Conservation (phyloP, 2,113 vertebrate species). For the Leucosticte australis region DNA sequence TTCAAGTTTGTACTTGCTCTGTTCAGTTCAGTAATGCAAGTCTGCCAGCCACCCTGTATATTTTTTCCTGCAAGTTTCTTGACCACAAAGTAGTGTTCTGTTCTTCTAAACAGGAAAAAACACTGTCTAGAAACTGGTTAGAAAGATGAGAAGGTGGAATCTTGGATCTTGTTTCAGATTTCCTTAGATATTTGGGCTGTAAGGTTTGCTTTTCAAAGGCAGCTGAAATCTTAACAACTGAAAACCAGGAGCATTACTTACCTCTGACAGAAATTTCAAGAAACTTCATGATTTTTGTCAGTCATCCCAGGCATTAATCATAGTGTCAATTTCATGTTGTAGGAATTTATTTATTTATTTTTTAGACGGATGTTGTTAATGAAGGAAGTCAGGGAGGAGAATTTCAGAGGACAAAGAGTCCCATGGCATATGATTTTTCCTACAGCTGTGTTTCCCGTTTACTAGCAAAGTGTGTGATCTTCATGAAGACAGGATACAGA, state of each 20-base stretch:
- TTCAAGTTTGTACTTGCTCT: not conserved
- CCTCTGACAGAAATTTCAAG: not conserved
- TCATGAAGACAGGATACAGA: not conserved
- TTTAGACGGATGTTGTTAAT: not conserved
- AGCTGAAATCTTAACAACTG: not conserved
- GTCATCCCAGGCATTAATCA: not conserved
- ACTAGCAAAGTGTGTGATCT: not conserved
- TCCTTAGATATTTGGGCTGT: not conserved
- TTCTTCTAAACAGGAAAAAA: not conserved
- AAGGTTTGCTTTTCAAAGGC: not conserved
- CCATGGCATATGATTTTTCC: not conserved
- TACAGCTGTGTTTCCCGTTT: not conserved
- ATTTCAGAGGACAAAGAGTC: not conserved
- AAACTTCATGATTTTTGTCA: rapidly evolving
- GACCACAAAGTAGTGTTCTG: not conserved
- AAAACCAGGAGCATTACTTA: not conserved
- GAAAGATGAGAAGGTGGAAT: not conserved
- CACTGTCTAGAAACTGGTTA: not conserved
- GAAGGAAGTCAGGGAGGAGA: not conserved
- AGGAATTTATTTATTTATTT: not conserved
- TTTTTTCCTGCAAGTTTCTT: not conserved
- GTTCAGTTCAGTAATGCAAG: not conserved
- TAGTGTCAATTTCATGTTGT: not conserved
- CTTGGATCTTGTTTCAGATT: not conserved
- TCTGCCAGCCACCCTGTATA: not conserved